Evolutionary conservation across 2,113 vertebrate species (phyloP).

Genomic region (Anas platyrhynchos): DNA sequence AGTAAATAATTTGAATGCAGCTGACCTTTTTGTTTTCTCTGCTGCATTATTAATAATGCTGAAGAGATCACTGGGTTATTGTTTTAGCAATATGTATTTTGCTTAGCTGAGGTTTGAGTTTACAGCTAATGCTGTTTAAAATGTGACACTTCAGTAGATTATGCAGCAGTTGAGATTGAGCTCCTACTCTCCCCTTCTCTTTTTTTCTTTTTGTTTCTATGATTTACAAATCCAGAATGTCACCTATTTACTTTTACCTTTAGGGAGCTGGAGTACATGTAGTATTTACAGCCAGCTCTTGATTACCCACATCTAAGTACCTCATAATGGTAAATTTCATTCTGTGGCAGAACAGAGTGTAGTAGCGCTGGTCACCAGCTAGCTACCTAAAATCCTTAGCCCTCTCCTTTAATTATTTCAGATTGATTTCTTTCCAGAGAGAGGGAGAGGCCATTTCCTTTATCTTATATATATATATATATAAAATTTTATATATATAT

Average conservation of each 20-base stretch:
- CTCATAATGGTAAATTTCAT: not conserved
- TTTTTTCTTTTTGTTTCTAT: not conserved
- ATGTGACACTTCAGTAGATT: not conserved
- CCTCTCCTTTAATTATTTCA: not conserved
- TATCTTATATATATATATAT: too few relatives aligned
- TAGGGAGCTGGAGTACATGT: not conserved
- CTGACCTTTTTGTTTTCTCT: constrained; percentile 38
- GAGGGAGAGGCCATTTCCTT: not conserved
- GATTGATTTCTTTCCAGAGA: not conserved
- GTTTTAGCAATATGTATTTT: constrained; percentile 4
- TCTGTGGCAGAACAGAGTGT: not conserved
- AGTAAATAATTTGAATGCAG: constrained; percentile 47
- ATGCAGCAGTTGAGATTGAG: not conserved
- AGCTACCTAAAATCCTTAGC: not conserved
- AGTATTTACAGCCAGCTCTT: not conserved
- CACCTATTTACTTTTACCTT: not conserved
- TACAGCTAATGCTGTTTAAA: not conserved
- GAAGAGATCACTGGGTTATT: constrained; percentile 26
- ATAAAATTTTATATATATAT: too few relatives aligned
- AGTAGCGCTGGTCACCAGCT: too few relatives aligned
- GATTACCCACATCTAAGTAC: not conserved
- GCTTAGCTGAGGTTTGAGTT: not conserved
- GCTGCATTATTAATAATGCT: constrained; percentile 46
- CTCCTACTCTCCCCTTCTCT: too few relatives aligned
- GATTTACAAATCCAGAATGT: not conserved